Percentiles rank a stretch among this genome's conserved stretches.
These are phyloP conservation scores for Corythoichthys intestinalis DNA, from an alignment of 2,113 vertebrate species.

Conservation along the genomic window DNA sequence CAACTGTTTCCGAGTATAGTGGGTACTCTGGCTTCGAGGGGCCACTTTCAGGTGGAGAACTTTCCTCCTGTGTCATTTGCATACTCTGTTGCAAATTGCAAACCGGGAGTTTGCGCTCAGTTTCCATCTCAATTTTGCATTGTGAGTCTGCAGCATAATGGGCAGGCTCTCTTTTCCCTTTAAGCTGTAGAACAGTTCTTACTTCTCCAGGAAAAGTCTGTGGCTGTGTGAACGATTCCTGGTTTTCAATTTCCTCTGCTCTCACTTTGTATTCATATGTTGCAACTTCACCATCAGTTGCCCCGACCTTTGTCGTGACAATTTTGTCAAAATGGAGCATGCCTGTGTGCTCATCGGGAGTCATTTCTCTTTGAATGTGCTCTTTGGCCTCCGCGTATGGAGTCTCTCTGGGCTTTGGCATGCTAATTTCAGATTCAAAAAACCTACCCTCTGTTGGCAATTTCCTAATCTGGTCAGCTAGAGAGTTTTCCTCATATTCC, in stretches of 20 bases:
- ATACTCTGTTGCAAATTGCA: no score
- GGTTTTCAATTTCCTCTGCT: not conserved
- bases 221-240: not conserved
- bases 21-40: no score
- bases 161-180: slow-evolving; percentile 10
- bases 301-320: not conserved
- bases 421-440: not conserved
- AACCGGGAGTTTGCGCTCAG: slow-evolving; percentile 22
- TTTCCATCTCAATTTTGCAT: slow-evolving; percentile 61
- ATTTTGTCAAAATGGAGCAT: not conserved
- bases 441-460: not conserved
- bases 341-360: not conserved
- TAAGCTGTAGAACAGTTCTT: not conserved
- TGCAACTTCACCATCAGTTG: not conserved
- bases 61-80: no score
- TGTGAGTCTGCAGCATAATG: slow-evolving; percentile 35
- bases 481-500: not conserved
- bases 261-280: not conserved
- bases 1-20: no score
- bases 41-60: no score
- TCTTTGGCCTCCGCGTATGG: not conserved
- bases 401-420: not conserved
- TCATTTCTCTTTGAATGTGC: not conserved
- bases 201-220: not conserved
- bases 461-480: not conserved